A percentile compares a stretch with the other conserved stretches of the same genome.
These are phyloP conservation scores for Pogonocichla stellata DNA, from an alignment of 2,113 vertebrate genomes.

Conservation along the genomic window DNA sequence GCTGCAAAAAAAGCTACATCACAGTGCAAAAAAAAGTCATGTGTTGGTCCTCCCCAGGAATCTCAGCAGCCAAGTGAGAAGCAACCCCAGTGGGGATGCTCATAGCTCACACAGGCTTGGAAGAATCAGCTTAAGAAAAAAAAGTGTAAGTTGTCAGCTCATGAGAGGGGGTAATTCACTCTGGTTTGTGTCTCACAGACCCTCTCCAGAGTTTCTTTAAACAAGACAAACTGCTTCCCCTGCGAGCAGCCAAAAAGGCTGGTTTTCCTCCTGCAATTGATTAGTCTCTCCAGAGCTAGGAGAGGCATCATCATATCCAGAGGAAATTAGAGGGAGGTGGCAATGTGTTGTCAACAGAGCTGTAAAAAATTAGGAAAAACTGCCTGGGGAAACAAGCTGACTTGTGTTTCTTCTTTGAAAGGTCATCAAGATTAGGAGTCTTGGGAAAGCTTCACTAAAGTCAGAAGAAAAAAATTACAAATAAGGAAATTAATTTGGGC, in stretches of 20 bases:
- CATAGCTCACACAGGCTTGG: neutral
- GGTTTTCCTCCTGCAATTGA: neutral
- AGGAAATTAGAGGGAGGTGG: constrained; percentile 25
- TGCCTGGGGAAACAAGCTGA: constrained; percentile 3
- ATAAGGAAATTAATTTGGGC: constrained; percentile 7
- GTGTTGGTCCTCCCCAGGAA: neutral
- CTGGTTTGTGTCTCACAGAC: neutral
- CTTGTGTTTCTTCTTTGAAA: constrained; percentile 45
- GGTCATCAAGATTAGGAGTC: constrained; percentile 25
- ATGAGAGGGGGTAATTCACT: neutral
- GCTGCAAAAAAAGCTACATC: neutral
- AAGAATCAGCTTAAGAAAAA: neutral
- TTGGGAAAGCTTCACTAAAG: constrained; percentile 27
- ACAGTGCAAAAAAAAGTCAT: neutral
- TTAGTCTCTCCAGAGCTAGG: neutral
- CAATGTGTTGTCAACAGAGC: constrained; percentile 23
- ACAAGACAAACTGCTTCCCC: neutral
- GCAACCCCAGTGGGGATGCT: neutral
- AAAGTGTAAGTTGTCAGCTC: neutral
- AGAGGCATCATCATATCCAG: neutral
- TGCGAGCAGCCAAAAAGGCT: neutral
- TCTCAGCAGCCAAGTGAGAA: neutral
- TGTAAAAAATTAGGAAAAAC: constrained; percentile 32
- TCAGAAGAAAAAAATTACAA: neutral
- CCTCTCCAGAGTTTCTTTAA: neutral